Evolutionary conservation across 2,888 invertebrate genomes (phyloP).

Genomic region (Petrolisthes cinctipes): DNA sequence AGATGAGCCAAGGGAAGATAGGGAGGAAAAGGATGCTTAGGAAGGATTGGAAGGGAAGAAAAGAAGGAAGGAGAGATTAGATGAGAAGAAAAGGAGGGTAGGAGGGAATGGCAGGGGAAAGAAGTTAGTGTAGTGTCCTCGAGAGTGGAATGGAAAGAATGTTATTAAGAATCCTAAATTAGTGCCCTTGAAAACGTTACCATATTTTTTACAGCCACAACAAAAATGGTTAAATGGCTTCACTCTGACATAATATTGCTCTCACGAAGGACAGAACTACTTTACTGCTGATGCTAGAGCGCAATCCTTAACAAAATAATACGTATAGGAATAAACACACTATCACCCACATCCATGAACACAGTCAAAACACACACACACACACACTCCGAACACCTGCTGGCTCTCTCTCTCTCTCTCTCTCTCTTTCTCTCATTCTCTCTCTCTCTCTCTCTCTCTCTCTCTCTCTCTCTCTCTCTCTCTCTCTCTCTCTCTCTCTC

Average conservation of each 20-base stretch:
- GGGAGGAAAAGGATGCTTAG: neutral
- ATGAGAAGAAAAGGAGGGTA: neutral
- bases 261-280: too few species aligned
- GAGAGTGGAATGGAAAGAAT: too few species aligned
- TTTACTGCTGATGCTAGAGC: too few species aligned
- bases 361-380: neutral
- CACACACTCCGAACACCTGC: neutral
- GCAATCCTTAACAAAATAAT: too few species aligned
- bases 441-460: neutral
- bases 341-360: neutral
- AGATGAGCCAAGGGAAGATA: neutral
- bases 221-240: too few species aligned
- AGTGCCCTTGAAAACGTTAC: too few species aligned
- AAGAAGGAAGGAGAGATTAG: neutral
- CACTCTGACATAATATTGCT: too few species aligned
- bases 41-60: neutral
- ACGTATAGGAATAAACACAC: neutral
- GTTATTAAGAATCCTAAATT: too few species aligned
- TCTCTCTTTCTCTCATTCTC: neutral
- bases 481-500: neutral
- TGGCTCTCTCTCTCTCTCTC: neutral
- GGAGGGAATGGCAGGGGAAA: too few species aligned
- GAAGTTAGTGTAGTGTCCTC: too few species aligned
- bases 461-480: too few species aligned
- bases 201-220: too few species aligned